A percentile compares a stretch with the other conserved stretches of the same genome.
These are phyloP conservation scores for Gambusia affinis DNA, from an alignment of 2,113 vertebrate species.

Conservation along the genomic window DNA sequence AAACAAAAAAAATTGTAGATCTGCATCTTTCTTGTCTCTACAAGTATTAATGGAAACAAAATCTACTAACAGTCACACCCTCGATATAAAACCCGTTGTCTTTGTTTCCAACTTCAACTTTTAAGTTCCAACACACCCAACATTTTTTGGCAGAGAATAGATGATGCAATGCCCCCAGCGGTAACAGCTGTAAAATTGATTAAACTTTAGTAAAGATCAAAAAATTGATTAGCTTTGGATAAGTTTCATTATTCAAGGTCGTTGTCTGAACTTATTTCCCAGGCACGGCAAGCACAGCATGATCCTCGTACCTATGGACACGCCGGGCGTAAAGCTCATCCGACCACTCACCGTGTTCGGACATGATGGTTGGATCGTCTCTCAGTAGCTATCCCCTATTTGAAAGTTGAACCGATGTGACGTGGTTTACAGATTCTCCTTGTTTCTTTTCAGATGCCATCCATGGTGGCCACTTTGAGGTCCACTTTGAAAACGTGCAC, in stretches of 20 bases:
- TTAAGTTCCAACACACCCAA: constrained; percentile 2
- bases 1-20: too few relatives aligned
- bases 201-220: not conserved
- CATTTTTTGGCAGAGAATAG: not conserved
- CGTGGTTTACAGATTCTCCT: not conserved
- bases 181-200: not conserved
- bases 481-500: constrained; percentile 87
- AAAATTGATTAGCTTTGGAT: not conserved
- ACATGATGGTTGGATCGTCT: constrained; percentile 81
- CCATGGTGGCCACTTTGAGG: constrained; percentile 93
- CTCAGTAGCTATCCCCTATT: not conserved
- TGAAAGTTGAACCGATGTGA: not conserved
- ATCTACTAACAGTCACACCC: constrained; percentile 24
- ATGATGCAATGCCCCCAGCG: not conserved
- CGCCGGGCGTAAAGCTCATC: constrained; percentile 84
- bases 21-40: not conserved
- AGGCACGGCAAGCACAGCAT: constrained; percentile 90
- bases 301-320: constrained; percentile 88
- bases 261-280: constrained; percentile 18
- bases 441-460: constrained; percentile 80
- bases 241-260: not conserved
- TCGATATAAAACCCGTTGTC: not conserved
- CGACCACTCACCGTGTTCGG: constrained; percentile 90
- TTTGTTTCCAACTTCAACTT: not conserved
- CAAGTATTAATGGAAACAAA: not conserved